phyloP scores from a whole-genome alignment of 2,888 invertebrate genomes.

The Elegia similella region DNA sequence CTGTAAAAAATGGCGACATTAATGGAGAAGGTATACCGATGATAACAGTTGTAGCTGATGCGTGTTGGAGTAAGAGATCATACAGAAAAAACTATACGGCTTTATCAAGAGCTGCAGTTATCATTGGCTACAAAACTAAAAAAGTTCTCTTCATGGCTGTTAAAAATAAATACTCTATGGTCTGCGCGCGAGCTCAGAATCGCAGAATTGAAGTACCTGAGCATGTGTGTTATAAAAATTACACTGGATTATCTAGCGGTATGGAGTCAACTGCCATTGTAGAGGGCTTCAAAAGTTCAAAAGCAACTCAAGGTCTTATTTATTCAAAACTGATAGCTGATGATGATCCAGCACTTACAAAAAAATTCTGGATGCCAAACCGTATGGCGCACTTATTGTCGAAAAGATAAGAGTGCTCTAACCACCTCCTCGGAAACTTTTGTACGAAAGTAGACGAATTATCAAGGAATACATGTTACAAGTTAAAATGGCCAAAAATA shows the following conservation, averaged over 20 bases:
- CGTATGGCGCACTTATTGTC: background rate
- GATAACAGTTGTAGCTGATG: conserved; percentile 3
- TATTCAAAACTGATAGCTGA: conserved; percentile 1
- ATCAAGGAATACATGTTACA: background rate
- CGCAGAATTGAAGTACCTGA: conserved; percentile 2
- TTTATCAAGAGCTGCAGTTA: conserved; percentile 15
- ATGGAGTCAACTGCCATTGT: background rate
- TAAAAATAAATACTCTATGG: conserved; percentile 14
- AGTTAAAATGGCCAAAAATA: background rate
- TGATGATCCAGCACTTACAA: conserved; percentile 1
- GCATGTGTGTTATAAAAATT: conserved; percentile 11
- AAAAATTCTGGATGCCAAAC: background rate
- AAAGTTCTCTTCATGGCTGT: conserved; percentile 12
- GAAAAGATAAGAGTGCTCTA: conserved; percentile 1
- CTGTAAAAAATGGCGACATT: background rate
- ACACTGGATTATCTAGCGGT: background rate
- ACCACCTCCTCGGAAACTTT: conserved; percentile 1
- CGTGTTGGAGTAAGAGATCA: conserved; percentile 9
- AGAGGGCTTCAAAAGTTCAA: background rate
- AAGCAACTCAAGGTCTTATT: background rate
- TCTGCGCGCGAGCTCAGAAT: conserved; percentile 10
- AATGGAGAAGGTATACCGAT: conserved; percentile 3
- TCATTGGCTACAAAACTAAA: conserved; percentile 12
- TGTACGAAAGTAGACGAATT: background rate
- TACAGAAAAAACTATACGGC: conserved; percentile 16